Percentiles rank a stretch among this genome's conserved stretches.
These are phyloP conservation scores for Eurystomus gularis DNA, from an alignment of 2,113 vertebrate genomes.

Conservation along the genomic window DNA sequence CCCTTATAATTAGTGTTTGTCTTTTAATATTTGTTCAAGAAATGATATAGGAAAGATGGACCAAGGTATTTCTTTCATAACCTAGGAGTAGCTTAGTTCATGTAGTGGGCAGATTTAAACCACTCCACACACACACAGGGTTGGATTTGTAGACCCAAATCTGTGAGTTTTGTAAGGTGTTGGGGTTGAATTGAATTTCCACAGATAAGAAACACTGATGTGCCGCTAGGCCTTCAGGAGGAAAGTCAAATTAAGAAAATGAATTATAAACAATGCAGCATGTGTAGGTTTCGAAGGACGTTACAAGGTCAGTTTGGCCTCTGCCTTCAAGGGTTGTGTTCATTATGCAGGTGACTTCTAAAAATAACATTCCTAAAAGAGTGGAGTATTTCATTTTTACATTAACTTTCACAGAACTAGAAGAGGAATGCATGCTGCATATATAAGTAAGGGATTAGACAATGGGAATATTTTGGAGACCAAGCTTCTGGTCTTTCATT, in stretches of 20 bases:
- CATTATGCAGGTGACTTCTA: not conserved
- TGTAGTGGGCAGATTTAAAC: not conserved
- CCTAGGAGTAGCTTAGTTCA: not conserved
- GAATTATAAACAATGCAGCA: not conserved
- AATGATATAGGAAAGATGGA: not conserved
- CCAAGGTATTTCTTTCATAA: not conserved
- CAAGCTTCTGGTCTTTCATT: not conserved
- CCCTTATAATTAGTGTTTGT: slow-evolving; percentile 28
- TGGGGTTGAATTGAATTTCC: not conserved
- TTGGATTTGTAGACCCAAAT: not conserved
- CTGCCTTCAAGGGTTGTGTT: not conserved
- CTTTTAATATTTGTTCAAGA: not conserved
- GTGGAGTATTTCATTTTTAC: not conserved
- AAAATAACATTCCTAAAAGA: not conserved
- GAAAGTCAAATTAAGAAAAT: not conserved
- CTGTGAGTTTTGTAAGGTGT: not conserved
- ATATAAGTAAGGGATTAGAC: not conserved
- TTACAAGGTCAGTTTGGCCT: not conserved
- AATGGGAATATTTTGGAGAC: not conserved
- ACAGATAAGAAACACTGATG: not conserved
- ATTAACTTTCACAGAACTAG: not conserved
- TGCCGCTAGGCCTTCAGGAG: not conserved
- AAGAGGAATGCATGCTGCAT: fast-evolving
- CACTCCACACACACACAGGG: not conserved
- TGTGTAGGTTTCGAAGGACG: not conserved